A percentile compares a stretch with the other conserved stretches of the same genome.
Evolutionary conservation across 2,113 vertebrate genomes (phyloP).

Genomic region (Meleagris gallopavo): DNA sequence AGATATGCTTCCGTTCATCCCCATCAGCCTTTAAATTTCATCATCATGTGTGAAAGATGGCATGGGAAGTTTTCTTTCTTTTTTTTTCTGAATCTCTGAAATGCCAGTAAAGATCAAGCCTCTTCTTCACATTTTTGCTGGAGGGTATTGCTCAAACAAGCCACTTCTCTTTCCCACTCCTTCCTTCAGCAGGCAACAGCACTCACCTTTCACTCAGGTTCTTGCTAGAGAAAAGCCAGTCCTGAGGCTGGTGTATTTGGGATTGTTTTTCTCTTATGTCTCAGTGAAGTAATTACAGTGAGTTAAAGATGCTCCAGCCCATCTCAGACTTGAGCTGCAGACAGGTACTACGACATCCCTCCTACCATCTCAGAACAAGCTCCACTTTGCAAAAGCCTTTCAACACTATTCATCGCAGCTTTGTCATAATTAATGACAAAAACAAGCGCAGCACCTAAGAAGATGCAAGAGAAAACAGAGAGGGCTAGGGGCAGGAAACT

Average conservation of each 20-base stretch:
- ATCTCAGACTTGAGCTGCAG: neutral
- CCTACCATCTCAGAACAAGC: neutral
- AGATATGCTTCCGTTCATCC: neutral
- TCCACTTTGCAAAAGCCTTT: neutral
- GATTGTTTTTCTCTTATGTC: neutral
- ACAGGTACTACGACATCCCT: neutral
- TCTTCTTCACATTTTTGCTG: neutral
- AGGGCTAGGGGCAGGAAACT: neutral
- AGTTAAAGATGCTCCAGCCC: neutral
- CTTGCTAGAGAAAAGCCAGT: neutral
- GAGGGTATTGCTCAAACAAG: neutral
- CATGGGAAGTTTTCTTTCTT: neutral
- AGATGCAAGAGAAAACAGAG: neutral
- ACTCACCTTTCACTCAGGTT: neutral
- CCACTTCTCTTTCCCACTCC: neutral
- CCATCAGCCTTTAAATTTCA: neutral
- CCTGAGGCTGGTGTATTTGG: neutral
- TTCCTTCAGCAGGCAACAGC: neutral
- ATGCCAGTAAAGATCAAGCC: neutral
- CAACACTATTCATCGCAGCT: neutral
- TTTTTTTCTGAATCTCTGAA: neutral
- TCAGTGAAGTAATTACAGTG: neutral
- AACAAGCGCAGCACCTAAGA: neutral
- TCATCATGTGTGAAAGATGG: neutral
- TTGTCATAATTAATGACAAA: neutral